phyloP scores from a whole-genome alignment of 1,140 invertebrate species.

The Eufriesea mexicana region DNA sequence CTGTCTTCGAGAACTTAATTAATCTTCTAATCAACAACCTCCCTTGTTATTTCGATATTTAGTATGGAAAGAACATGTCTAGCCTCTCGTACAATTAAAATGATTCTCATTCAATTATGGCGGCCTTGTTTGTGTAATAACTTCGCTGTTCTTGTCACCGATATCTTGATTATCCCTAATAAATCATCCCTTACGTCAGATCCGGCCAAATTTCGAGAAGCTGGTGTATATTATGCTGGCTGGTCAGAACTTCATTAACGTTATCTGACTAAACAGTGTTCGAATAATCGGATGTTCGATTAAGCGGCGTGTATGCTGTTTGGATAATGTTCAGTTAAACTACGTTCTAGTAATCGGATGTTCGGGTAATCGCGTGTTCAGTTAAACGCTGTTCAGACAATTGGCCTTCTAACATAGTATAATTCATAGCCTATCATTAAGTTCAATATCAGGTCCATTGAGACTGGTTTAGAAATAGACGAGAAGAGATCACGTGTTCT shows the following conservation, averaged over 20 bases:
- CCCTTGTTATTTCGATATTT: too few species aligned
- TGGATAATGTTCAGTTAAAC: constrained; percentile 31
- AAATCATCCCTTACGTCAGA: not conserved
- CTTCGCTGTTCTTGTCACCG: too few species aligned
- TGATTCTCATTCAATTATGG: too few species aligned
- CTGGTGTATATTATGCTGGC: not conserved
- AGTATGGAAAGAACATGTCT: too few species aligned
- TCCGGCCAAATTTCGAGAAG: not conserved
- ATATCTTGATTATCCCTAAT: not conserved
- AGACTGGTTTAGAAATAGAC: too few species aligned
- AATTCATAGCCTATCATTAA: not conserved
- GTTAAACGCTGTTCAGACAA: not conserved
- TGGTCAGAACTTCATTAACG: constrained; percentile 14
- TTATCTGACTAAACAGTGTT: constrained; percentile 12
- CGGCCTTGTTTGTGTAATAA: not conserved
- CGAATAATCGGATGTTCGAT: constrained; percentile 32
- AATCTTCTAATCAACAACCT: too few species aligned
- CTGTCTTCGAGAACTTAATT: too few species aligned
- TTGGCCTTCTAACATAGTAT: not conserved
- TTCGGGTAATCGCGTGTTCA: constrained; percentile 9
- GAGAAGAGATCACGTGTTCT: too few species aligned
- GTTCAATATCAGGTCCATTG: not conserved
- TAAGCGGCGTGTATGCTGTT: not conserved
- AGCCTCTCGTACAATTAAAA: too few species aligned
- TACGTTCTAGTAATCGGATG: not conserved